Conservation (phyloP, 2,797 vertebrate species). For the Myiothlypis coronata region DNA sequence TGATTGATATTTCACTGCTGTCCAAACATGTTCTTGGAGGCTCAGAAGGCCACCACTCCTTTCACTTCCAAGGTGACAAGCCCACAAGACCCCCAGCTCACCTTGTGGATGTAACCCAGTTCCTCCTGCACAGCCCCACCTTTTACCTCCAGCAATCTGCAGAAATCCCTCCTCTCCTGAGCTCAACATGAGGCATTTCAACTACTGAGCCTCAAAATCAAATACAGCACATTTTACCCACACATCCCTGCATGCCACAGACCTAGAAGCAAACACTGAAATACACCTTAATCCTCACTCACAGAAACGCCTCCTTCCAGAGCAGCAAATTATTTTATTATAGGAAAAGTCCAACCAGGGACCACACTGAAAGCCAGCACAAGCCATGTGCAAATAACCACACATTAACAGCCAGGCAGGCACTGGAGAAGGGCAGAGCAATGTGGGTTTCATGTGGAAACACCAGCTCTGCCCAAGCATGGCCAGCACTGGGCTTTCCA, state of each 20-base stretch:
- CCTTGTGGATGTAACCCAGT: fast-evolving
- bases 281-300: slow-evolving; percentile 29
- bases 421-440: background rate
- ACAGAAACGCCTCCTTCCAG: background rate
- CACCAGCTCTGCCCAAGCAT: background rate
- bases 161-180: background rate
- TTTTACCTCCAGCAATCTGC: background rate
- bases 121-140: background rate
- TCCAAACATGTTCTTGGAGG: background rate
- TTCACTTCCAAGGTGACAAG: background rate
- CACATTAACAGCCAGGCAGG: background rate
- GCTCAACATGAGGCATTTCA: background rate
- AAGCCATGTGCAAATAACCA: slow-evolving; percentile 23
- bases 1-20: background rate
- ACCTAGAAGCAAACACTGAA: slow-evolving; percentile 5
- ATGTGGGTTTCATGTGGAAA: fast-evolving
- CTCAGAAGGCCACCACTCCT: fast-evolving
- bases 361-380: background rate
- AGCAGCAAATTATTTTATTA: slow-evolving; percentile 39
- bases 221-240: background rate
- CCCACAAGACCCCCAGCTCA: background rate
- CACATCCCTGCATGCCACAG: background rate
- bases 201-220: background rate
- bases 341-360: slow-evolving; percentile 13
- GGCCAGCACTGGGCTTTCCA: background rate